Evolutionary conservation across 2,888 invertebrate species (phyloP), one percentile per base, ranked within the genome.

Genomic region (Calliphora vomitoria): DNA sequence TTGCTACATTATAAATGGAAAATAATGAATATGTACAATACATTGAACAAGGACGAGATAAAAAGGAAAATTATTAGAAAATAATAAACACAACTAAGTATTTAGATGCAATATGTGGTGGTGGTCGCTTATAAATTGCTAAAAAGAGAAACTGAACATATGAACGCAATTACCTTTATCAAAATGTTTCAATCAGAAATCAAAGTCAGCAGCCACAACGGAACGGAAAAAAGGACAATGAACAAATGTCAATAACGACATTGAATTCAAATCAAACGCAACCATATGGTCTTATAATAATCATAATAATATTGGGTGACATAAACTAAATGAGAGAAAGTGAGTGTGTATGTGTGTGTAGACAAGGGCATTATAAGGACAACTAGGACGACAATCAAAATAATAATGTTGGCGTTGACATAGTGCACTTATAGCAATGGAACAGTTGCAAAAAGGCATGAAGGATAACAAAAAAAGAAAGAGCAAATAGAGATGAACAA

Each of bases 161-260:
- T 87, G 87, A 87, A 87, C 62, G 55, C 74, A 84, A 87, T 87
- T 85, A 85, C 78, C 78, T 85, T 85, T 82, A 87, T 87, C 87
- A 69, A 38, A 85, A 82, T 79, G 55, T 82, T 84, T 82, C 85
- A 82, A 87, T 87, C 85, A 74, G 69, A 82, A 85, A 87, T 82
- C 87, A 87, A 87, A 85, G 85, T 68, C 74, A 82, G 76, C 78
- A 78, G 20, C 47, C 13, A 47, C 35, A 44, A 55, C 13, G 8
- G n/a, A n/a, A 20, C 47, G 13, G 15, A 55, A 31, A 82, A 78
- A 85, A 72, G 66, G 10, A 75, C 72, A 82, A 62, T 44, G 64
- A 84, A 79, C 85, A 82, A 68, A 69, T 81, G 86, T 13, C 78
- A 87, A 62, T 74, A 74, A 66, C 44, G 8, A 38, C 18, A 64